Conservation (phyloP, 2,888 invertebrate species). For the Molorchus minor region DNA sequence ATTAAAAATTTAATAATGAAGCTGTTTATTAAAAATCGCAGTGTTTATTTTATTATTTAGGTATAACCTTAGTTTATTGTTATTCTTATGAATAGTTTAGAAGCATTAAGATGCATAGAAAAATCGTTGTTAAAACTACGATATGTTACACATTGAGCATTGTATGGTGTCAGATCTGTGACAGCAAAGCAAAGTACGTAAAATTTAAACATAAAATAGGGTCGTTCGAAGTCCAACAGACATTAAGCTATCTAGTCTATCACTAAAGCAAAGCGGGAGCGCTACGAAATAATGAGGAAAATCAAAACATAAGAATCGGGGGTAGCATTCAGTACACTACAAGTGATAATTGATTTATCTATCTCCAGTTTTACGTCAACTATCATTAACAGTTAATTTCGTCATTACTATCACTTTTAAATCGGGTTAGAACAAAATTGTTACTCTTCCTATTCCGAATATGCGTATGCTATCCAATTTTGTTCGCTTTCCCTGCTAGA, state of each 20-base stretch:
- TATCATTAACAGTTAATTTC: constrained; percentile 55
- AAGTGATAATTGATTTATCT: constrained; percentile 8
- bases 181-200: constrained; percentile 43
- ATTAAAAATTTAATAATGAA: no score
- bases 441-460: constrained; percentile 37
- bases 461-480: constrained; percentile 56
- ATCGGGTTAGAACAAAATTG: constrained; percentile 44
- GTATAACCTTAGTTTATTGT: no score
- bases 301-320: constrained; percentile 30
- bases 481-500: constrained; percentile 69
- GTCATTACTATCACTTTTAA: constrained; percentile 44
- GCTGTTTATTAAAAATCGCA: no score
- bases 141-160: constrained; percentile 24
- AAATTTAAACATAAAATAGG: constrained; percentile 45
- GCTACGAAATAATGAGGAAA: constrained; percentile 45
- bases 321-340: constrained; percentile 19
- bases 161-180: constrained; percentile 13
- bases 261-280: constrained; percentile 48
- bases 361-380: constrained; percentile 5
- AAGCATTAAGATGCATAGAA: not conserved
- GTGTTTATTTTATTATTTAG: no score
- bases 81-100: no score
- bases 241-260: constrained; percentile 47
- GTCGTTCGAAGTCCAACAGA: constrained; percentile 56
- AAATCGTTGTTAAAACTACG: constrained; percentile 7